These are phyloP conservation scores for Hipposideros larvatus DNA, from an alignment of 2,797 vertebrate species.

Conservation along the genomic window DNA sequence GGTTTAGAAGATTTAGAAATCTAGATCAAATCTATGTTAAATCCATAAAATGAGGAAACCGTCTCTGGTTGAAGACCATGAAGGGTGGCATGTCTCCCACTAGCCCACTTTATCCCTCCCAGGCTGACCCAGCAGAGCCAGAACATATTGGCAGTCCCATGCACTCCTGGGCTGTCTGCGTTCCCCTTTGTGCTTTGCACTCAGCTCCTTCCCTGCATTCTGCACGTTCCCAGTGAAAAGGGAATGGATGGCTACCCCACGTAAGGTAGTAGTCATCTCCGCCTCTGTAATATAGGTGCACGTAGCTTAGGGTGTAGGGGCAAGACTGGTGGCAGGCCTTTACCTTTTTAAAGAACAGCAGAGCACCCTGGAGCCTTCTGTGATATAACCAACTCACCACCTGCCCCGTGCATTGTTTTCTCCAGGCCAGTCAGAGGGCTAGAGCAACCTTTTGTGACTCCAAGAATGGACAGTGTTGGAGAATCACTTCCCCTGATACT, in stretches of 20 bases:
- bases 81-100: background rate
- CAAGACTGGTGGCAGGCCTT: slow-evolving; percentile 20
- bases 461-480: background rate
- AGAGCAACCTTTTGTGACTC: background rate
- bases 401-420: background rate
- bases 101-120: background rate
- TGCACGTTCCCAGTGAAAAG: background rate
- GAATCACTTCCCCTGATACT: background rate
- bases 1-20: slow-evolving; percentile 57
- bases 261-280: background rate
- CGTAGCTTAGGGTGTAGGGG: background rate
- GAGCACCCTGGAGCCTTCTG: background rate
- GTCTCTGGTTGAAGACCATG: background rate
- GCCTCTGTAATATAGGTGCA: background rate
- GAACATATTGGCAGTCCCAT: background rate
- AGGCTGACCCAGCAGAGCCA: background rate
- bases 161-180: background rate
- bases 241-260: background rate
- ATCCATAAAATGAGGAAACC: slow-evolving; percentile 54
- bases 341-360: slow-evolving; percentile 24
- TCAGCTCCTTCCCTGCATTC: background rate
- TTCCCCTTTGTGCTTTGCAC: background rate
- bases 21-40: background rate
- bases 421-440: background rate
- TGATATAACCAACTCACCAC: background rate